Evolutionary conservation across 2,888 invertebrate genomes (phyloP).

Genomic region (Capitulum mitella): DNA sequence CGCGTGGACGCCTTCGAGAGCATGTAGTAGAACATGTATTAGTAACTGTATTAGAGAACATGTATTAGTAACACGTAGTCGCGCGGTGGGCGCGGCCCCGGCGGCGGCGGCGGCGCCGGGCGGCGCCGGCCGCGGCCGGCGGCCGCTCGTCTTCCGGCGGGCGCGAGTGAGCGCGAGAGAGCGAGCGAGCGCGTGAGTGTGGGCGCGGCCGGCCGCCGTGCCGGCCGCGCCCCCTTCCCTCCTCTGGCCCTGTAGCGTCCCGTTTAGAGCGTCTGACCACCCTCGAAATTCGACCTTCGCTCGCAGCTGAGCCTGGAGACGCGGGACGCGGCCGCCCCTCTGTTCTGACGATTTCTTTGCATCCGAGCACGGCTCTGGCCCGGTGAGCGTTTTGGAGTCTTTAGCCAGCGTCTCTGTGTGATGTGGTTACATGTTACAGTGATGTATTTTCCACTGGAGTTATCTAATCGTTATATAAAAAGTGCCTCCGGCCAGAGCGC

Average conservation of each 20-base stretch:
- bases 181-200: neutral
- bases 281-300: neutral
- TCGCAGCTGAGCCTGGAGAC: neutral
- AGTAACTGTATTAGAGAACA: too few species aligned
- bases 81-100: too few species aligned
- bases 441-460: slow-evolving; percentile 23
- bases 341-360: neutral
- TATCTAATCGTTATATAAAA: slow-evolving; percentile 25
- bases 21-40: slow-evolving; percentile 80
- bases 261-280: neutral
- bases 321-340: neutral
- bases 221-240: neutral
- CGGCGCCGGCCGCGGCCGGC: too few species aligned
- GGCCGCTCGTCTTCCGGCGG: too few species aligned
- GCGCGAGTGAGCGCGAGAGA: neutral
- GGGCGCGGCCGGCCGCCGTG: neutral
- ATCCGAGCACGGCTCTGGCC: neutral
- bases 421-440: slow-evolving; percentile 20
- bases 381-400: neutral
- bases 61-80: too few species aligned
- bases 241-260: neutral
- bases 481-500: slow-evolving; percentile 10
- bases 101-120: too few species aligned
- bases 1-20: slow-evolving; percentile 99
- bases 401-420: neutral